These are phyloP conservation scores for Pipra filicauda DNA, from an alignment of 2,113 vertebrate genomes.

Conservation along the genomic window DNA sequence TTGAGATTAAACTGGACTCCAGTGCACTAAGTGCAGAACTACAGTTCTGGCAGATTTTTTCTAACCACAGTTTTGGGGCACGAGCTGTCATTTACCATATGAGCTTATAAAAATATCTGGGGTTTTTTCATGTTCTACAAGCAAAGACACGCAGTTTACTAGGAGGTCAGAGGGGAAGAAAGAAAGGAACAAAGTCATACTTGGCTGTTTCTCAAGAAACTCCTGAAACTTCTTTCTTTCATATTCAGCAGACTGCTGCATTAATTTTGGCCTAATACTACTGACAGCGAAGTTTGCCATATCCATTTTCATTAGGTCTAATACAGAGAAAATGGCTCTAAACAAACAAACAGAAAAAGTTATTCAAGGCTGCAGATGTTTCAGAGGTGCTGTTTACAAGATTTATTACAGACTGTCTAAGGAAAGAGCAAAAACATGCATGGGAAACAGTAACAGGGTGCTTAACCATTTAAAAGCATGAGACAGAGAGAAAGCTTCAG, in stretches of 20 bases:
- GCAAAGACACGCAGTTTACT: conserved; percentile 13
- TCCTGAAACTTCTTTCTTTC: conserved; percentile 96
- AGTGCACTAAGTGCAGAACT: not conserved
- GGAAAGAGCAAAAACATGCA: conserved; percentile 17
- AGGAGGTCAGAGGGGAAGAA: conserved; percentile 42
- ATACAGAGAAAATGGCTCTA: conserved; percentile 91
- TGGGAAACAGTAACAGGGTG: not conserved
- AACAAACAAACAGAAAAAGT: conserved; percentile 54
- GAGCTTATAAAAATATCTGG: not conserved
- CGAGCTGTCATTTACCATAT: not conserved
- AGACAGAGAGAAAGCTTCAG: not conserved
- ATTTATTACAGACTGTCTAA: not conserved
- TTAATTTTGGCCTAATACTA: conserved; percentile 91
- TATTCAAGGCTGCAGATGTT: conserved; percentile 17
- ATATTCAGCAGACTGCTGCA: conserved; percentile 97
- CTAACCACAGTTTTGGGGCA: not conserved
- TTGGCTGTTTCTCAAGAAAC: conserved; percentile 91
- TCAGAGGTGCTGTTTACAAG: conserved; percentile 1
- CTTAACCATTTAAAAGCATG: not conserved
- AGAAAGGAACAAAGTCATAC: conserved; percentile 77
- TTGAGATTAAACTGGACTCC: not conserved
- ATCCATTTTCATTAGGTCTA: conserved; percentile 97
- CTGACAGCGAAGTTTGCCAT: conserved; percentile 95
- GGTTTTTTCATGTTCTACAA: conserved; percentile 7
- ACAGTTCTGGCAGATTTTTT: not conserved